Evolutionary conservation across 2,888 invertebrate genomes (phyloP).

Genomic region (Frankliniella fusca): DNA sequence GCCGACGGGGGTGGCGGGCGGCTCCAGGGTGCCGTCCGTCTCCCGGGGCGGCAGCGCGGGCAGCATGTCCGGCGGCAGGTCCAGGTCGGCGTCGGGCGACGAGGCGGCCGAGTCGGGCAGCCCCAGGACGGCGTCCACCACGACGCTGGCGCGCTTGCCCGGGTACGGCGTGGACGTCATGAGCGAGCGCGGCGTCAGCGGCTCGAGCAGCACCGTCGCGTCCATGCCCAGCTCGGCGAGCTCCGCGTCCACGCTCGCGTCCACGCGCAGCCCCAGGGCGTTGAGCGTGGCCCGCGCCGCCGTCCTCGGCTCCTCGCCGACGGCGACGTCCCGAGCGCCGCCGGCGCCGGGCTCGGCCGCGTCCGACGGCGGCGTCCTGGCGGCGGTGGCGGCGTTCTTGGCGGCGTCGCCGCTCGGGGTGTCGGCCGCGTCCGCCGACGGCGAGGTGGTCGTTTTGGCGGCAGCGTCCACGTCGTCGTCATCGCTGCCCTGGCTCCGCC

Average conservation of each 20-base stretch:
- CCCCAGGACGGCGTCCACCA: neutral
- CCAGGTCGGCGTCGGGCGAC: neutral
- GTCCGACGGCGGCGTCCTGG: too few species aligned
- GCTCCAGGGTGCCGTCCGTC: constrained; percentile 57
- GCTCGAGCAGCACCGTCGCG: neutral
- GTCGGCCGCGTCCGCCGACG: constrained; percentile 33
- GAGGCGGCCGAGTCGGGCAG: constrained; percentile 29
- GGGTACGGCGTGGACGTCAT: constrained; percentile 36
- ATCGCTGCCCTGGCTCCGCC: constrained; percentile 30
- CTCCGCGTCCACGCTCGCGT: neutral
- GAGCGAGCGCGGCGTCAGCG: constrained; percentile 27
- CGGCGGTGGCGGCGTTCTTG: too few species aligned
- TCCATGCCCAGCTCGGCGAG: constrained; percentile 7
- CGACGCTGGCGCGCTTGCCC: constrained; percentile 35
- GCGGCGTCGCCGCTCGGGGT: constrained; percentile 32
- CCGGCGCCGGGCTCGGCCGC: neutral
- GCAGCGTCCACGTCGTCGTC: constrained; percentile 32
- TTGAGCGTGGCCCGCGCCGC: neutral
- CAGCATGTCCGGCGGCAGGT: neutral
- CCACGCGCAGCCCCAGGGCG: constrained; percentile 26
- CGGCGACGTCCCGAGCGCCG: constrained; percentile 28
- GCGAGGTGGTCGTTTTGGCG: constrained; percentile 34
- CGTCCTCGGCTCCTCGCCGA: constrained; percentile 28
- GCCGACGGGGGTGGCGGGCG: constrained; percentile 72
- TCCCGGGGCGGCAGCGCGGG: constrained; percentile 43